Evolutionary conservation across 2,888 invertebrate genomes (phyloP), one percentile per base, ranked within the genome.

Genomic region (Polydrusus cervinus): DNA sequence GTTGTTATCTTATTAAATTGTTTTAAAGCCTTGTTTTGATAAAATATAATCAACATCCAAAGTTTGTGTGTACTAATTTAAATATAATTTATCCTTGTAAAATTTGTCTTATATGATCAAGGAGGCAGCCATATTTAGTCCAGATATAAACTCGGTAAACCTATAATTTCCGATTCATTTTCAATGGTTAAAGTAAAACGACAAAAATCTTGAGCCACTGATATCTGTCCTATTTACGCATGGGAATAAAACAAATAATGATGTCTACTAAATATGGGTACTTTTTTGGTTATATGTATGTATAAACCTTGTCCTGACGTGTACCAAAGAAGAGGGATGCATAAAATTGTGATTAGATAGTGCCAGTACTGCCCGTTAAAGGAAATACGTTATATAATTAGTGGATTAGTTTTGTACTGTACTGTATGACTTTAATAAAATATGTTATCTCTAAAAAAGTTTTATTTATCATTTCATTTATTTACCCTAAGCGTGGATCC

Each of bases 311-410:
- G 5, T 47, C 47, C 14, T 47, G 30, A 55, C 55, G 7, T 55
- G 34, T 61, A 61, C 61, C 66, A 66, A 66, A 66, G 66, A 66
- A 51, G 18, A 66, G 11, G 38, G 40, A 13, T 43, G 45, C 20
- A 7, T 61, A 43, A 55, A 34, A 43, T 20, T 66, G 66, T 66
- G 66, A 66, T 66, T 66, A 34, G 66, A 38, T 66, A 66, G 66
- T 66, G 66, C 51, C 66, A 66, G 66, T 66, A 66, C 51, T 66
- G 66, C 51, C 66, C 51, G 66, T 66, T 34, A 66, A 34, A 13
- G 14, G 34, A 49, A 34, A 34, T 34, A 34, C 34, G 10, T 40
- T n/a, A 30, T 64, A 47, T 55, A 9, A 14, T 10, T 34, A 53
- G 53, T 53, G 45, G 49, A 34, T 65, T 65, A 66, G 51, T 66